Percentiles rank a stretch among this genome's conserved stretches.
phyloP scores from a whole-genome alignment of 2,113 vertebrate genomes.

The Erythrolamprus reginae region DNA sequence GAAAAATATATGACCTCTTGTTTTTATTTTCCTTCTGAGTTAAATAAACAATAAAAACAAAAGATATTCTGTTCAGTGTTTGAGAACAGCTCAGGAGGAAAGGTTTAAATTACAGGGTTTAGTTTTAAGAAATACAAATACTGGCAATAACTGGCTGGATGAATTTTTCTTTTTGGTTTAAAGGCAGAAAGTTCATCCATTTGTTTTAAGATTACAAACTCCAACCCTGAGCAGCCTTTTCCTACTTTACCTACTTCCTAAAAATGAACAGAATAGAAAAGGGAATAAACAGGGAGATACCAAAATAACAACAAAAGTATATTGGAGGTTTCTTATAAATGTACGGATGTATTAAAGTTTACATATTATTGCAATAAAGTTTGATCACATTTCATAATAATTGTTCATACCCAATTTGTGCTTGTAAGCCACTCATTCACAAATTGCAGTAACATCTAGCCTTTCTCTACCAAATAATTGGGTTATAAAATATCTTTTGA shows the following conservation, averaged over 20 bases:
- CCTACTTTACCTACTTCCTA: background rate
- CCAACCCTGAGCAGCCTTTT: background rate
- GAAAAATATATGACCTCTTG: background rate
- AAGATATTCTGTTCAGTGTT: too few relatives aligned
- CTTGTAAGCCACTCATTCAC: background rate
- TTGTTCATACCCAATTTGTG: background rate
- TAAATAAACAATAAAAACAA: background rate
- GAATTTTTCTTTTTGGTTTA: background rate
- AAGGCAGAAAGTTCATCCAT: background rate
- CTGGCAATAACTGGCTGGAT: background rate
- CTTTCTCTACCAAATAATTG: background rate
- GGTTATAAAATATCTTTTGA: background rate
- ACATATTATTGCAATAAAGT: background rate
- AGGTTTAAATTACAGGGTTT: background rate
- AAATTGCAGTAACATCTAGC: background rate
- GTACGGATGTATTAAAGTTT: background rate
- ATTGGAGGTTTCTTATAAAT: background rate
- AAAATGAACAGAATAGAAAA: background rate
- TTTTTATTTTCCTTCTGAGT: background rate
- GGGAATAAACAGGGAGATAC: background rate
- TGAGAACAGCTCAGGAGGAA: background rate
- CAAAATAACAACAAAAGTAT: background rate
- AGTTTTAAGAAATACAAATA: background rate
- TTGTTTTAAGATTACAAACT: background rate
- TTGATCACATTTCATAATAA: background rate